These are phyloP conservation scores for Zaprionus africanus DNA, from an alignment of 1,140 invertebrate genomes.

Conservation along the genomic window DNA sequence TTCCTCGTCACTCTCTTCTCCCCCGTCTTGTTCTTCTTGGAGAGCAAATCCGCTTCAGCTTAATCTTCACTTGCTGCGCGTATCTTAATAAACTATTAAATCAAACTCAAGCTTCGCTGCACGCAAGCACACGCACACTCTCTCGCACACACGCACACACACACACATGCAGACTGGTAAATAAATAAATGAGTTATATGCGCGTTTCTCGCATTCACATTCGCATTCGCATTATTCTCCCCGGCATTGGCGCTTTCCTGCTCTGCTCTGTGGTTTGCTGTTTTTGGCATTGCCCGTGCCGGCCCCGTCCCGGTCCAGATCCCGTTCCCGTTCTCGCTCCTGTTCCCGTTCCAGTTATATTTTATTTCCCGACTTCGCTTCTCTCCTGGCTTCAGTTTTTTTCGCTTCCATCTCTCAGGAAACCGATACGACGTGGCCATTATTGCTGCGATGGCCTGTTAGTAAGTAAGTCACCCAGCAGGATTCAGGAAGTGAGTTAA, in stretches of 20 bases:
- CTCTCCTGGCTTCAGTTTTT: slow-evolving; percentile 24
- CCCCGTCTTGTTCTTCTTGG: background rate
- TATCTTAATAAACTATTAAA: slow-evolving; percentile 83
- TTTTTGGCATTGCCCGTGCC: slow-evolving; percentile 53
- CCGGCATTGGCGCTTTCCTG: slow-evolving; percentile 51
- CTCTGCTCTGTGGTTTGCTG: slow-evolving; percentile 40
- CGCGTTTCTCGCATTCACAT: slow-evolving; percentile 67
- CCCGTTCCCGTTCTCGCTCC: background rate
- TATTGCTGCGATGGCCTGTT: slow-evolving; percentile 63
- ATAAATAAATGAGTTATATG: slow-evolving; percentile 82
- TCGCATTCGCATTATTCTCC: slow-evolving; percentile 58
- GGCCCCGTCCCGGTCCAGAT: no score
- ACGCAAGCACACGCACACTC: slow-evolving; percentile 55
- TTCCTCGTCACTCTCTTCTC: no score
- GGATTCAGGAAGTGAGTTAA: slow-evolving; percentile 54
- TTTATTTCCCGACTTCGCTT: slow-evolving; percentile 17
- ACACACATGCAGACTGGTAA: slow-evolving; percentile 49
- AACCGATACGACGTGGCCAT: slow-evolving; percentile 76
- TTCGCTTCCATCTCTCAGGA: slow-evolving; percentile 65
- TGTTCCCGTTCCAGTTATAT: slow-evolving; percentile 24
- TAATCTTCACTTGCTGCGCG: slow-evolving; percentile 80
- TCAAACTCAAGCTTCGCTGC: slow-evolving; percentile 79
- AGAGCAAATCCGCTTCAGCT: slow-evolving; percentile 67
- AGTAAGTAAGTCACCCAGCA: slow-evolving; percentile 54
- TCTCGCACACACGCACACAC: slow-evolving; percentile 16